These are phyloP conservation scores for Pelagia noctiluca DNA, from an alignment of 30 jellyfish, hydroid and myxozoan genomes.

Conservation along the genomic window DNA sequence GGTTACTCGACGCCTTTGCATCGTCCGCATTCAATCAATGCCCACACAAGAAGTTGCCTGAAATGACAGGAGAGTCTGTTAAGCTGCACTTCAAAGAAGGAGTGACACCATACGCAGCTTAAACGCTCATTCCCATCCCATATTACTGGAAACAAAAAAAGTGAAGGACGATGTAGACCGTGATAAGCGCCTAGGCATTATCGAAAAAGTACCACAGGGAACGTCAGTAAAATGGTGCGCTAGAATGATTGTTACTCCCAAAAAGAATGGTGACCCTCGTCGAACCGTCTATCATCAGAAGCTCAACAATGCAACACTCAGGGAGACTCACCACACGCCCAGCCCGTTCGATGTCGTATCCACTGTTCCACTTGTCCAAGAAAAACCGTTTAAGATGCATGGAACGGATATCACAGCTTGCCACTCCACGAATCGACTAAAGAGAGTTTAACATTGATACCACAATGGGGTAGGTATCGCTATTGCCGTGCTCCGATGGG, in stretches of 20 bases:
- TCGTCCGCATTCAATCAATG: constrained; percentile 50
- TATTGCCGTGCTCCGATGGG: constrained; percentile 67
- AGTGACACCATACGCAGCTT: constrained; percentile 31
- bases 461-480: constrained; percentile 77
- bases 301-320: constrained; percentile 49
- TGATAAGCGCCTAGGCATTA: constrained; percentile 16
- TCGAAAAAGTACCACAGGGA: constrained; percentile 26
- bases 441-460: constrained; percentile 54
- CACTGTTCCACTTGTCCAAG: constrained; percentile 37
- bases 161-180: constrained; percentile 48
- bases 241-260: constrained; percentile 20
- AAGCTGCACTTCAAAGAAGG: constrained; percentile 21
- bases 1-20: constrained; percentile 34
- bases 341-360: constrained; percentile 16
- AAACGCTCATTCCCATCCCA: constrained; percentile 54
- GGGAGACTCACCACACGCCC: constrained; percentile 86
- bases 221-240: constrained; percentile 3
- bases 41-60: constrained; percentile 60
- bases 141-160: constrained; percentile 43
- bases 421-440: constrained; percentile 25
- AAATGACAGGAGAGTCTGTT: constrained; percentile 54
- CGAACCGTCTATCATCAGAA: constrained; percentile 70
- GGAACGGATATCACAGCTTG: constrained; percentile 83
- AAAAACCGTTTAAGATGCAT: constrained; percentile 76
- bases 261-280: constrained; percentile 18